Evolutionary conservation across 2,113 vertebrate species (phyloP), one percentile per base, ranked within the genome.

Genomic region (Dipodomys merriami): DNA sequence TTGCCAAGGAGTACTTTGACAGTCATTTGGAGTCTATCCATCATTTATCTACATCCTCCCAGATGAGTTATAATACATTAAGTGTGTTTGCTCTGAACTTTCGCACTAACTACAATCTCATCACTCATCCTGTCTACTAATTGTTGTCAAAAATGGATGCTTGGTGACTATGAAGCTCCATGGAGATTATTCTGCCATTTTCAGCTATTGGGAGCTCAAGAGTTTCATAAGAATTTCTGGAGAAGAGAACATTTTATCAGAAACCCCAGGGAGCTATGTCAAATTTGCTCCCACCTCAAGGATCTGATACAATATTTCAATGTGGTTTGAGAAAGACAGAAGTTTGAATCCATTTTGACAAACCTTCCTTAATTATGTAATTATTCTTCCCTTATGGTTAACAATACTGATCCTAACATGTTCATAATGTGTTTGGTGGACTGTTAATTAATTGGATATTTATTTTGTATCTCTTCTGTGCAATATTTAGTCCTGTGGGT

Each of bases 71-170:
- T 86, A 84, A 91, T 69, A n/a, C n/a, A 91, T 83, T 57, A 92
- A 90, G 33, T n/a, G 33, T n/a, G 30, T 93, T 92, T 82, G 83
- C 83, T 86, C 29, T 86, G 86, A 94, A 79, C 39, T 53, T 84
- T 95, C 67, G 67, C n/a, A 88, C 22, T 93, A 85, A 96, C 90
- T 49, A 7, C 1, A 6, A n/a, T 92, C 71, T 86, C 80, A 94
- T 94, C 78, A 92, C 33, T 97, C 95, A 93, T 93, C 67, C 57
- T 80, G 79, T 92, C 92, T 83, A 83, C 15, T 80, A 94, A 93
- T 87, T 77, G 84, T 81, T 93, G 74, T 95, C 83, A 93, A 81
- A 95, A 95, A 76, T 35, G 91, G 44, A 39, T 91, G 44, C 65
- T 92, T n/a, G 35, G 67, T 92, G 83, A 77, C 86, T 86, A 5